Base-by-base conservation (phyloP, 1,140 invertebrate species). In the Lepeophtheirus salmonis region DNA sequence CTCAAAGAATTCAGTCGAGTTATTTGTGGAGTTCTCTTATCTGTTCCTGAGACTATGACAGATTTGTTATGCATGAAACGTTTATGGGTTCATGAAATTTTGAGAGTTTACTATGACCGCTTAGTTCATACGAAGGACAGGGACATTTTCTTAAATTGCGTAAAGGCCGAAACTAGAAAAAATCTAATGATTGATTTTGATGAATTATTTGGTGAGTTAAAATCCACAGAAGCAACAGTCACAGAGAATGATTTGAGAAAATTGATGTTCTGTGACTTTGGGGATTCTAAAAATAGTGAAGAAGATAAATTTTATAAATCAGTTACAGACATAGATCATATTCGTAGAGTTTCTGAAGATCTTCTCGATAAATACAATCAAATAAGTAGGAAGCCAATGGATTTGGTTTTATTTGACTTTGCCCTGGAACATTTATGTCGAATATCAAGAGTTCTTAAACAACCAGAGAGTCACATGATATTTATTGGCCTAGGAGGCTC, bases 351-450 rank as follows among this genome's bases (percentile, higher is more conserved):
- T n/a, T 86, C 90, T 0, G 89, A 95, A 68, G 80, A 80, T 0
- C 94, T 88, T 73, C 74, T 97, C 13, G 80, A 82, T 1, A 91
- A 97, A 68, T 96, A 83, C 66, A 96, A 97, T 70, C 86, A 90
- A 62, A 88, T 96, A 83, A 89, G 86, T 18, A 96, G 92, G 70
- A 95, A 95, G 68, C 89, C 90, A 0, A 96, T 97, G 91, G 89
- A 90, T 74, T 74, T 97, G 50, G 89, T 96, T 2, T 73, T 97
- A 21, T 97, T 96, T 70, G 83, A 83, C 84, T 95, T 90, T 75
- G 89, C 89, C 13, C 84, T 96, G 61, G 89, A 95, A 73, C 90
- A 95, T 77, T 78, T 95, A 61, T 90, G 88, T 13, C 79, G 86
- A 67, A 84, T 97, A 65, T 84, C 83, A 67, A 79, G 90, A 53